Percentiles rank a stretch among this genome's conserved stretches.
phyloP scores from a whole-genome alignment of 2,113 vertebrate genomes.

The Poeciliopsis retropinna region DNA sequence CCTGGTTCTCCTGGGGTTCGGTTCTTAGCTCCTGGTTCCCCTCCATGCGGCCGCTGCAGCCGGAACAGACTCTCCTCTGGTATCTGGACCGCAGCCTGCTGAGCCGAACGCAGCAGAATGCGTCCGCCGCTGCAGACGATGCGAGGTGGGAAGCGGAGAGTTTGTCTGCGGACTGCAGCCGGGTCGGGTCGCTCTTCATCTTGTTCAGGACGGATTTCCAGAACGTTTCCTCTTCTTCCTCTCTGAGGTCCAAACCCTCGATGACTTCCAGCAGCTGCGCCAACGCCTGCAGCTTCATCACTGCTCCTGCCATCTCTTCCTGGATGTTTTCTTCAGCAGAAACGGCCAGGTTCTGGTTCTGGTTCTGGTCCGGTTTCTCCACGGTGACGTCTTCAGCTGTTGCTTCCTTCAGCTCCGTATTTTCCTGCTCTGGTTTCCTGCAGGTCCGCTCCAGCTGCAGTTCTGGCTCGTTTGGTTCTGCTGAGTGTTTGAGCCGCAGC shows the following conservation, averaged over 20 bases:
- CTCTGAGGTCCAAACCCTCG: slow-evolving; percentile 27
- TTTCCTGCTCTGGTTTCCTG: slow-evolving; percentile 45
- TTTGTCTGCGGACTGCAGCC: not conserved
- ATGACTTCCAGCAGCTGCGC: slow-evolving; percentile 57
- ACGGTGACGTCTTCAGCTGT: slow-evolving; percentile 36
- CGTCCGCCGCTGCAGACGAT: slow-evolving; percentile 47
- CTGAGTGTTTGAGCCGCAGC: slow-evolving; percentile 37
- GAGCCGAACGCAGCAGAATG: slow-evolving; percentile 41
- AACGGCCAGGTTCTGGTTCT: not conserved
- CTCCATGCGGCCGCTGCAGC: slow-evolving; percentile 10
- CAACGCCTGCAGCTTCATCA: slow-evolving; percentile 49
- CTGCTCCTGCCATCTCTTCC: slow-evolving; percentile 49
- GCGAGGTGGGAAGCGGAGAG: not conserved
- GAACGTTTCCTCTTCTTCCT: slow-evolving; percentile 45
- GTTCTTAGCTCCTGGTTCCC: not conserved
- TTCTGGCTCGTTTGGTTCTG: not conserved
- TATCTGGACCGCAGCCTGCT: slow-evolving; percentile 5
- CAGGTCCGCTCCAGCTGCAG: slow-evolving; percentile 29
- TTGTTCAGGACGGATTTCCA: slow-evolving; percentile 52
- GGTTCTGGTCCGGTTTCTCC: slow-evolving; percentile 20
- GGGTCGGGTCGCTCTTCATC: slow-evolving; percentile 21
- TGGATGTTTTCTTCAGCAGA: slow-evolving; percentile 48
- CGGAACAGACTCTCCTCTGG: slow-evolving; percentile 20
- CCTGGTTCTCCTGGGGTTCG: too few species aligned
- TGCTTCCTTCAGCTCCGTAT: slow-evolving; percentile 34